Evolutionary conservation across 2,888 invertebrate genomes (phyloP), one percentile per base, ranked within the genome.

Genomic region (Zhuqinia jingwanae): DNA sequence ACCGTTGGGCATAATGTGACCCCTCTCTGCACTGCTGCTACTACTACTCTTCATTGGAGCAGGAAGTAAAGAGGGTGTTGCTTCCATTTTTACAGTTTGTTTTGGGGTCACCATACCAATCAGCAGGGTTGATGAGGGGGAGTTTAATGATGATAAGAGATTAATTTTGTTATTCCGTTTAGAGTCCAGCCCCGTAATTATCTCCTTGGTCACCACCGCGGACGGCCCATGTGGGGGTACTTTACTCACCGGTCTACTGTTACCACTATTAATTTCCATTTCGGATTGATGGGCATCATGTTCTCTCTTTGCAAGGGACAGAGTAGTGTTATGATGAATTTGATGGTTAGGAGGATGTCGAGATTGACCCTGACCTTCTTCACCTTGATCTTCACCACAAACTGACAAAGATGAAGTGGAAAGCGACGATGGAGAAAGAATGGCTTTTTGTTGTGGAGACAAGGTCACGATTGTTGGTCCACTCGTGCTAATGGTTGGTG

Each of bases 1-100:
- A 91, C 93, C 93, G 91, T 94, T 93, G 91, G 93, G 93, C 93
- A 93, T 73, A 58, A 89, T 87, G 47, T 90, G 90, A 10, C 42
- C 25, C 65, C 83, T 83, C 22, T 83, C 70, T 15, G 50, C 73
- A n/a, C 27, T 47, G 15, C 15, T 27, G 15, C 2, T 36, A n/a
- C n/a, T n/a, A n/a, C n/a, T 8, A 60, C 13, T 60, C 27, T 60
- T 60, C 13, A n/a, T 2, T 2, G 36, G 17, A 10, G 63, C 27
- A 2, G 30, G n/a, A n/a, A 30, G 5, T 60, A 25, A 22, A 22
- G 45, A 1, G 2, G 73, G 17, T 1, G 27, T 27, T 13, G 50
- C 73, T 25, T 73, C 73, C 73, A 73, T 53, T 73, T 73, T 73
- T 22, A 50, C 73, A 15, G 17, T 20, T 25, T 3, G 68, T n/a